These are phyloP conservation scores for Epinotia demarniana DNA, from an alignment of 2,888 invertebrate genomes.

Conservation along the genomic window DNA sequence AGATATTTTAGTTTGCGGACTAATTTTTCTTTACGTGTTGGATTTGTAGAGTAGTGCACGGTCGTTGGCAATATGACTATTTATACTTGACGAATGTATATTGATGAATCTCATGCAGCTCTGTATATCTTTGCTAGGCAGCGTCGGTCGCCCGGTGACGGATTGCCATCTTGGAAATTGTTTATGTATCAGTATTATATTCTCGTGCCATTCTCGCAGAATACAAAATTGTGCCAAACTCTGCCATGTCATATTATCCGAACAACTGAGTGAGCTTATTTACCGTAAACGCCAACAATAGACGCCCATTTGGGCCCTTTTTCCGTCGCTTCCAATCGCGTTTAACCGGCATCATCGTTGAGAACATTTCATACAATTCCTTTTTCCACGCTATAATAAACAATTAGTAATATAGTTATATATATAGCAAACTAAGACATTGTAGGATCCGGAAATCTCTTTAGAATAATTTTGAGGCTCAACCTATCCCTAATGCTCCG, in stretches of 20 bases:
- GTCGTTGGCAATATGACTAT: conserved; percentile 69
- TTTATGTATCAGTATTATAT: conserved; percentile 57
- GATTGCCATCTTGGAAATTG: conserved; percentile 42
- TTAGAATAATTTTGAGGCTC: not conserved
- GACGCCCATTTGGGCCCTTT: conserved; percentile 3
- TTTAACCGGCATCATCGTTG: conserved; percentile 8
- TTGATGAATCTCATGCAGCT: conserved; percentile 69
- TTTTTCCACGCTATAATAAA: not conserved
- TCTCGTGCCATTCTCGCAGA: conserved; percentile 59
- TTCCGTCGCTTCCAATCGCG: conserved; percentile 3
- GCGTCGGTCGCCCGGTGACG: conserved; percentile 52
- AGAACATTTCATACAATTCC: not conserved
- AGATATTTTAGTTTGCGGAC: conserved; percentile 75
- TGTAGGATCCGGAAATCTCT: not conserved
- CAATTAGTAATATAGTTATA: not conserved
- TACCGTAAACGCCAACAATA: conserved; percentile 6
- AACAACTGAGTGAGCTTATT: conserved; percentile 37
- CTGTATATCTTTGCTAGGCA: conserved; percentile 58
- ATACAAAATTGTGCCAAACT: conserved; percentile 60
- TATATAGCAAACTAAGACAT: not conserved
- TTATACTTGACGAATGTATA: conserved; percentile 52
- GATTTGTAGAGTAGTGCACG: conserved; percentile 77
- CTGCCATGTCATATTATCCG: conserved; percentile 32
- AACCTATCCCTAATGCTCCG: not conserved
- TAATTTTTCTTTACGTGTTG: conserved; percentile 62